Evolutionary conservation across 2,113 vertebrate species (phyloP), one percentile per base, ranked within the genome.

Genomic region (Rhagologus leucostigma): DNA sequence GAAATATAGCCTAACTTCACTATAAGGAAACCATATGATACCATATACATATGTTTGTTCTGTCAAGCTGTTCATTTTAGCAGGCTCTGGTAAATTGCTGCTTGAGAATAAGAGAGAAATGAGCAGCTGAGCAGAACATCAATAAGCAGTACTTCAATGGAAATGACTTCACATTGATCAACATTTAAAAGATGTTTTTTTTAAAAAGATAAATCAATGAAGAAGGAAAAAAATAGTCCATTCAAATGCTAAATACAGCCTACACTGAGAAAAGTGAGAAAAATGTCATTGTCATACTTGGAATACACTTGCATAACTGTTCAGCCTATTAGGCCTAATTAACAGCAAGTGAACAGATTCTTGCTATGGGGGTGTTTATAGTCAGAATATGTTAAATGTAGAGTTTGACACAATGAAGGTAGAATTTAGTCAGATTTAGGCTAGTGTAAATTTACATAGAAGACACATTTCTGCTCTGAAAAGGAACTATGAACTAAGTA

Each of bases 41-140:
- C 26, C 26, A 85, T 11, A 50, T 69, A 62, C 5, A 71, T 57
- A 41, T 5, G 5, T 63, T 57, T 94, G 9, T 52, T 89, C 64
- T 11, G 3, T 37, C 2, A 5, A 70, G 64, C 68, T 92, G 50
- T 39, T 89, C 23, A 60, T 92, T 95, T 89, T 69, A 90, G 68
- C 35, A 90, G 44, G n/a, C 69, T 78, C 73, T 64, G 55, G 56
- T 56, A 95, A 96, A 92, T 68, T 91, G 73, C 80, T 93, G 68
- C 89, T 89, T 75, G 83, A 90, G 60, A 93, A 83, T 80, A 69
- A 80, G 68, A 92, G 85, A 94, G 88, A 95, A 95, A 92, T 29
- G 95, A 93, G 77, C 94, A 96, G 86, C 77, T 95, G 96, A 95
- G 81, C 44, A 10, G 93, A 96, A 96, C 89, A 89, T 91, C 94